Percentiles rank a stretch among this genome's conserved stretches.
These are phyloP conservation scores for Rhagoletis pomonella DNA, from an alignment of 1,140 invertebrate species.

Conservation along the genomic window DNA sequence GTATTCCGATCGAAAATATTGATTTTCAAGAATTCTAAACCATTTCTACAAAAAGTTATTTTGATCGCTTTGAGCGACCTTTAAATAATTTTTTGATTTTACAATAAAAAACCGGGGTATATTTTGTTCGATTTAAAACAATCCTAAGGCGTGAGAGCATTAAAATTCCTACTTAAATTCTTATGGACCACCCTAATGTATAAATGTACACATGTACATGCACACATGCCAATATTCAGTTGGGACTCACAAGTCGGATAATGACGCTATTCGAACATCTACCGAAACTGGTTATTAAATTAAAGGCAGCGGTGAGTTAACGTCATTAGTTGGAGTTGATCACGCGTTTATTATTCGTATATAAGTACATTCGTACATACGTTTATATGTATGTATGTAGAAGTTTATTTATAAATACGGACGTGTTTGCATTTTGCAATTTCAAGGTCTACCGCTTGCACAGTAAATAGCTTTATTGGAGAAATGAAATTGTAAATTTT, in stretches of 20 bases:
- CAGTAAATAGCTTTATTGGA: neutral
- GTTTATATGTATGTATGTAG: neutral
- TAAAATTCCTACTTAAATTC: no score
- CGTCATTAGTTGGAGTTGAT: neutral
- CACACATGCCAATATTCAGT: neutral
- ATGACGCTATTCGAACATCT: neutral
- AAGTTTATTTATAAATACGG: neutral
- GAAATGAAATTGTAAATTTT: neutral
- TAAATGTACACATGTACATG: no score
- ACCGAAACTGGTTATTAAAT: conserved; percentile 8
- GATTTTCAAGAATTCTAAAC: no score
- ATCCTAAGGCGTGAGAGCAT: no score
- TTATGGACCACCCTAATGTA: no score
- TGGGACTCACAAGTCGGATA: neutral
- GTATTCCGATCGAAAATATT: no score
- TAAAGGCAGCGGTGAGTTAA: neutral
- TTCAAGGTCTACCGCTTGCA: conserved; percentile 17
- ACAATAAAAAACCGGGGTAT: no score
- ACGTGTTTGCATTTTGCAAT: neutral
- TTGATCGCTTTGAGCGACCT: no score
- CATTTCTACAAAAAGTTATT: no score
- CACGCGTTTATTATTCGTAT: neutral
- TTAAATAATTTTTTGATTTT: no score
- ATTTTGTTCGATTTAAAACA: no score
- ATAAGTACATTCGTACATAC: neutral